Base-by-base conservation (phyloP, 2,888 invertebrate species). In the Ophioninae sp. region DNA sequence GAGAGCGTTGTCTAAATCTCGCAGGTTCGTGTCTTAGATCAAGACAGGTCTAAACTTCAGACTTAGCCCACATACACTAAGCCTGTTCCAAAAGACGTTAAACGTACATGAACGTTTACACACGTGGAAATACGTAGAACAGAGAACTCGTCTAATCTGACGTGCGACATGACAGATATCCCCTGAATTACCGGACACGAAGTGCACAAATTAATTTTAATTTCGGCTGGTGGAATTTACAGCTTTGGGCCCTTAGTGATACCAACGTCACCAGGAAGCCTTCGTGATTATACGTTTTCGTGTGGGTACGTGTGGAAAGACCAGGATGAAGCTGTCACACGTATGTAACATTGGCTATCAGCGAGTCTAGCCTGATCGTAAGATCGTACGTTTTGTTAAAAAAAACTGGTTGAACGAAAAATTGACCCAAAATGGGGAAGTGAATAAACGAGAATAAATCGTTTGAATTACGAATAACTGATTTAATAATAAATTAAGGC, bases 101-200 rank as follows among this genome's bases (percentile, higher is more conserved):
- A 41, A 37, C 7, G 50, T 30, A 10, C n/a, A 30, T n/a, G 17
- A 6, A 62, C 10, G 20, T 30, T 64, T 56, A 30, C 50, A 76
- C 23, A 76, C 21, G 10, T n/a, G 37, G 41, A 20, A n/a, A 50
- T 59, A 37, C 17, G 72, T 57, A 76, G 80, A 76, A 81, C 80
- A 78, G 82, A 83, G 83, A 85, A 85, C 87, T 86, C 85, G 87
- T 87, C 87, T 88, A 89, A 89, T 89, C 88, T 88, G 88, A 88
- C 87, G 87, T 87, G 83, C 85, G 88, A 89, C 89, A 87, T 87
- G 88, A 89, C 88, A 86, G 85, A 86, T 87, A 73, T 59, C 82
- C 86, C 81, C 83, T 72, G 83, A 81, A 87, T 87, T 87, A 87
- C 86, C 79, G 85, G 82, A 37, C 85, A 85, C 84, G 87, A 62